These are phyloP conservation scores for Anastrepha ludens DNA, from an alignment of 1,140 invertebrate genomes.

Conservation along the genomic window DNA sequence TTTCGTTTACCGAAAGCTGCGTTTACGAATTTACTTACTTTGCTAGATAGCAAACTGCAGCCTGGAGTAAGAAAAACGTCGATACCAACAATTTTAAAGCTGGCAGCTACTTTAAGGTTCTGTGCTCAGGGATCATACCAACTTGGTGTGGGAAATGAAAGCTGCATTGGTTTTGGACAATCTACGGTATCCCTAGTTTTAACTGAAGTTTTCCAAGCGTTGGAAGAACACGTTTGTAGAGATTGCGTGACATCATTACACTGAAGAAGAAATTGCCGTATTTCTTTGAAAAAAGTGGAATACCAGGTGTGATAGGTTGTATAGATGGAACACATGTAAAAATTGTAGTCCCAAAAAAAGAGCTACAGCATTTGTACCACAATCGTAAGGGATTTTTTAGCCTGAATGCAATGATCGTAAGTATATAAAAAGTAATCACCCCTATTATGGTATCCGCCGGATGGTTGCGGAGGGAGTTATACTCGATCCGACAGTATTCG, in stretches of 20 bases:
- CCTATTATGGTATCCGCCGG: no score
- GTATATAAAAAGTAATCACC: neutral
- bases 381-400: neutral
- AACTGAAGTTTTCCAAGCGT: neutral
- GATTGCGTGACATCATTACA: neutral
- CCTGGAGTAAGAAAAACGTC: slow-evolving; percentile 17
- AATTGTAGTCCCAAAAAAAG: neutral
- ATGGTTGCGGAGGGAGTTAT: no score
- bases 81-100: neutral
- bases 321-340: neutral
- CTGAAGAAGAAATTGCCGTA: neutral
- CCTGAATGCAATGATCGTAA: neutral
- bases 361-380: neutral
- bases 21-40: slow-evolving; percentile 20
- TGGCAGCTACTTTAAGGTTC: slow-evolving; percentile 36
- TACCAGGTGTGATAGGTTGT: neutral
- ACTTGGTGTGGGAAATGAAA: slow-evolving; percentile 12
- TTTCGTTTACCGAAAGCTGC: slow-evolving; percentile 1
- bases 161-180: neutral
- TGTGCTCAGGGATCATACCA: slow-evolving; percentile 36
- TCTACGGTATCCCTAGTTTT: neutral
- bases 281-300: neutral
- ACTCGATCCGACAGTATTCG: no score
- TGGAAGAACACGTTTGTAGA: neutral
- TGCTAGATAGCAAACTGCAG: slow-evolving; percentile 4